phyloP scores from a whole-genome alignment of 2,113 vertebrate genomes.

The Jaculus jaculus region DNA sequence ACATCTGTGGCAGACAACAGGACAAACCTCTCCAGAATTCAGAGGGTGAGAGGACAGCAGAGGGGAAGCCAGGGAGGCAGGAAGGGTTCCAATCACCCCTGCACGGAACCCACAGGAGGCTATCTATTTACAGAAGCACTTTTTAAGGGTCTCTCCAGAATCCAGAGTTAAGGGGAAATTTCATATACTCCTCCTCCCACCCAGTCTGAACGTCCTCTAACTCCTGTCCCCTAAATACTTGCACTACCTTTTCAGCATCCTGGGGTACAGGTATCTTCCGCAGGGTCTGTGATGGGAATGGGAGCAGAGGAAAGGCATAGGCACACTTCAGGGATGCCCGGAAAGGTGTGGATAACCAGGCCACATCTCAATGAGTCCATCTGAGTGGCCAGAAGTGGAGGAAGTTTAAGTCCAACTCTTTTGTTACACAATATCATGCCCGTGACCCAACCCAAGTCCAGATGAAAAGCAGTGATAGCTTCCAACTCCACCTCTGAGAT shows the following conservation, averaged over 20 bases:
- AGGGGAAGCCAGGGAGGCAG: neutral
- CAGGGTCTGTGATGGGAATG: neutral
- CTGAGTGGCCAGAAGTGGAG: neutral
- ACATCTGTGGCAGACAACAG: neutral
- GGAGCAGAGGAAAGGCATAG: neutral
- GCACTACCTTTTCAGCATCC: neutral
- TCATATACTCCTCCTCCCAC: neutral
- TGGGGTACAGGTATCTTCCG: neutral
- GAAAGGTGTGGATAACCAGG: neutral
- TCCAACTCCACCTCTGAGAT: neutral
- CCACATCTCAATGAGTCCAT: neutral
- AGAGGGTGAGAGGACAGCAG: neutral
- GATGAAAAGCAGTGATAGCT: neutral
- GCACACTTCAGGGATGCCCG: neutral
- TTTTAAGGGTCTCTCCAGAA: neutral
- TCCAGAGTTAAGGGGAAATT: neutral
- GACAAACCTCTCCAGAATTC: neutral
- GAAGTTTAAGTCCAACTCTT: neutral
- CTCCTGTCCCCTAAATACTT: neutral
- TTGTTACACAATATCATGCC: neutral
- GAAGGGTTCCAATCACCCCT: neutral
- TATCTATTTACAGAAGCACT: neutral
- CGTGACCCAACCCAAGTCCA: neutral
- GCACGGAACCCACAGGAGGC: neutral
- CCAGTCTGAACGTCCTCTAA: neutral